Base-by-base conservation (phyloP, 2,888 invertebrate genomes). In the Apotomis capreana region DNA sequence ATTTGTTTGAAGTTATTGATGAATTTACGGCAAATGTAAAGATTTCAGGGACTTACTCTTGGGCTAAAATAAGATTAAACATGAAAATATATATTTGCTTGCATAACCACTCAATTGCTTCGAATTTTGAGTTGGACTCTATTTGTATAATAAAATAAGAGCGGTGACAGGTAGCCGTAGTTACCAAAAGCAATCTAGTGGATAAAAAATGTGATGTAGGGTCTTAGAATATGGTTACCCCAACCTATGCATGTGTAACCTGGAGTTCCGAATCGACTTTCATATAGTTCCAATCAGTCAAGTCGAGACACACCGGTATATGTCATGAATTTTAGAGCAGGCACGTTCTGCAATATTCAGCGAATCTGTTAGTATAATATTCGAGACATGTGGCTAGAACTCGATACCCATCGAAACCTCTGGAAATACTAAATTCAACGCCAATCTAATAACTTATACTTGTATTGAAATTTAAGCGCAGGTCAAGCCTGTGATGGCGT, bases 301-400 rank as follows among this genome's bases (percentile, higher is more conserved):
- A 83, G 80, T 80, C 82, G 15, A 15, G 15, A 54, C 63, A 52
- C 15, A 46, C 81, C 82, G 81, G 81, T 80, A 81, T 84, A 86
- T 83, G 87, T 87, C 87, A 88, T 91, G 90, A 90, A 91, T 91
- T 87, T 88, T 84, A 84, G 82, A 89, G 85, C 81, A 87, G 83
- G 81, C 80, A 76, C 76, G 75, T 79, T 81, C 77, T 85, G 83
- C 83, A 84, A 85, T 88, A 87, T 87, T 88, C 85, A 83, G 78
- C 80, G 71, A 79, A 81, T 82, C 74, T 77, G 76, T 81, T 77
- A 75, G 40, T 59, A 52, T 70, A 26, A 51, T 67, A 61, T 40
- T 61, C 55, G 15, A 61, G 8, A 46, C 12, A 4, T 44, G 3
- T n/a, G 40, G 3, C 15, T 49, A 62, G 36, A 13, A 26, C 15